These are phyloP conservation scores for Drosophila athabasca DNA, from an alignment of 1,140 invertebrate species.

Conservation along the genomic window DNA sequence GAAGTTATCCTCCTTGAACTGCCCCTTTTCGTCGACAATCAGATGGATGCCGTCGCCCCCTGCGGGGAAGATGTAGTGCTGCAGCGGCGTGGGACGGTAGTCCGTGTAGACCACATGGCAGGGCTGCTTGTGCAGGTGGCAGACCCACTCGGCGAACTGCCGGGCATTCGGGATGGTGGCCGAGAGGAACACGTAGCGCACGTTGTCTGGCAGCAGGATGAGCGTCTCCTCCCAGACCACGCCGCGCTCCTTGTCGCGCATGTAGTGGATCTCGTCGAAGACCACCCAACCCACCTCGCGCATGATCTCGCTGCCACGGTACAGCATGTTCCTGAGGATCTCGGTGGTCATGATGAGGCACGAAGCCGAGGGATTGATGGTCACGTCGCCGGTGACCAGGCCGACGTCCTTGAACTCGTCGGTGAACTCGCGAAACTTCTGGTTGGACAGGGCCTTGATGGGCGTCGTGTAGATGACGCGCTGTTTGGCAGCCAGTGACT, in stretches of 20 bases:
- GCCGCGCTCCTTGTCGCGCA: slow-evolving; percentile 99
- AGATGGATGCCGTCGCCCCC: slow-evolving; percentile 97
- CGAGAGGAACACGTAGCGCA: slow-evolving; percentile 99
- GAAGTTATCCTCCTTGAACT: slow-evolving; percentile 99
- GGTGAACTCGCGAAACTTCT: slow-evolving; percentile 99
- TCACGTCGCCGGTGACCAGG: slow-evolving; percentile 99
- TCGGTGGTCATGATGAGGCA: slow-evolving; percentile 99
- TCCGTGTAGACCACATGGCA: slow-evolving; percentile 99
- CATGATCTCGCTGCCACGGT: slow-evolving; percentile 98
- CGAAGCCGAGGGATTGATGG: slow-evolving; percentile 98
- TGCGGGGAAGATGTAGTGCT: slow-evolving; percentile 98
- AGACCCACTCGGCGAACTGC: slow-evolving; percentile 99
- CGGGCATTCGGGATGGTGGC: slow-evolving; percentile 99
- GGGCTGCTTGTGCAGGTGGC: slow-evolving; percentile 97
- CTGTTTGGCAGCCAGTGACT: slow-evolving; percentile 89
- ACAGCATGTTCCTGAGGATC: slow-evolving; percentile 99
- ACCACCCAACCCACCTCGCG: slow-evolving; percentile 99
- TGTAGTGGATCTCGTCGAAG: slow-evolving; percentile 99
- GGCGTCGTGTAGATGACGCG: slow-evolving; percentile 99
- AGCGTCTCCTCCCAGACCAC: slow-evolving; percentile 99
- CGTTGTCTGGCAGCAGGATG: slow-evolving; percentile 98
- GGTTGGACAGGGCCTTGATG: slow-evolving; percentile 99
- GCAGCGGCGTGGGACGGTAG: slow-evolving; percentile 97
- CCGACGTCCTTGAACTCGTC: slow-evolving; percentile 99
- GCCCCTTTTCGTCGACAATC: slow-evolving; percentile 96